A percentile compares a stretch with the other conserved stretches of the same genome.
phyloP scores from a whole-genome alignment of 2,888 invertebrate species.

The Spisula solida region DNA sequence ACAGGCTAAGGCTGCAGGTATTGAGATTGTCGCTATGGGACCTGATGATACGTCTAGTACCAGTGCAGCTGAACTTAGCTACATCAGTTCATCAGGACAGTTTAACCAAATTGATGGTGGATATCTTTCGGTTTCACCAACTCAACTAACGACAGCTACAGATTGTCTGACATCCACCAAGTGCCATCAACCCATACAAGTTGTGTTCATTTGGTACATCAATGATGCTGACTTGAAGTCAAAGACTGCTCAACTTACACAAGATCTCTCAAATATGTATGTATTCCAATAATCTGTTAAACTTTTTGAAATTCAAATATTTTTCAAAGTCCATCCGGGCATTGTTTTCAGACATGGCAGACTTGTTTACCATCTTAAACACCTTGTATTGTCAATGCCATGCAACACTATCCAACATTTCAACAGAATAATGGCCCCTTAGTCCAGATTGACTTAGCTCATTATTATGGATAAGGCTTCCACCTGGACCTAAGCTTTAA shows the following conservation, averaged over 20 bases:
- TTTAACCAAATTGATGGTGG: background rate
- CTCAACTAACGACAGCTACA: background rate
- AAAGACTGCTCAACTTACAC: conserved; percentile 29
- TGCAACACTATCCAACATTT: no score
- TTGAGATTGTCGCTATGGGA: background rate
- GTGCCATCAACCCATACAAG: conserved; percentile 50
- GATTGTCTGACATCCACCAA: conserved; percentile 45
- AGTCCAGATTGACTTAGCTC: no score
- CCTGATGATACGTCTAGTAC: background rate
- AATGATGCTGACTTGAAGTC: background rate
- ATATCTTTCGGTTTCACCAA: background rate
- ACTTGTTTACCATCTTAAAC: no score
- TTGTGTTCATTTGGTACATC: conserved; percentile 52
- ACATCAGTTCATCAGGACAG: conserved; percentile 50
- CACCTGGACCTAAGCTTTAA: no score
- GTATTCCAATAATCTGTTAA: background rate
- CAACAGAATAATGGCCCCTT: no score
- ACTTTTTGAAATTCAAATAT: no score
- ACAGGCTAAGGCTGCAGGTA: background rate
- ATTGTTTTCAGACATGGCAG: no score
- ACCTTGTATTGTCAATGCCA: no score
- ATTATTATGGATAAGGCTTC: no score
- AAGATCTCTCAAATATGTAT: conserved; percentile 46
- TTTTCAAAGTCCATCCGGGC: no score
- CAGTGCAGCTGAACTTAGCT: conserved; percentile 35